phyloP scores from a whole-genome alignment of 2,888 invertebrate species.

The Aphidoletes aphidimyza region DNA sequence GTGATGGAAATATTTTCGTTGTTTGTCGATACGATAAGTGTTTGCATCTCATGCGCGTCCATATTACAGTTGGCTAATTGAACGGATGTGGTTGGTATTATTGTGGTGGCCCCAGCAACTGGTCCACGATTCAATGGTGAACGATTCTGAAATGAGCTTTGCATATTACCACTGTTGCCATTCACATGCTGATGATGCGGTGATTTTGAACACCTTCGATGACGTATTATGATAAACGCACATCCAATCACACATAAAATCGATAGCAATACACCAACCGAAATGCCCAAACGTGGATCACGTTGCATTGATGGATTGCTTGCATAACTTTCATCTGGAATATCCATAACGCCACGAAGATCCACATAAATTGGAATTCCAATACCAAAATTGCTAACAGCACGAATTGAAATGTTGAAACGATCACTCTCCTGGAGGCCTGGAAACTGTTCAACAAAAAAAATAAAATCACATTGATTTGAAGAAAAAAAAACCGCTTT shows the following conservation, averaged over 20 bases:
- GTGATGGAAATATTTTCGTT: neutral
- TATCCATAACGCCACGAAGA: slow-evolving; percentile 57
- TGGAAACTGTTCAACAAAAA: slow-evolving; percentile 61
- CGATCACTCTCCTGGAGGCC: slow-evolving; percentile 64
- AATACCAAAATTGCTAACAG: slow-evolving; percentile 65
- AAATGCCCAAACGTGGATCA: slow-evolving; percentile 60
- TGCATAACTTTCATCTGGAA: neutral
- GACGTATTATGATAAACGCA: slow-evolving; percentile 63
- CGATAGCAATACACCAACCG: slow-evolving; percentile 64
- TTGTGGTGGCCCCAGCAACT: slow-evolving; percentile 55
- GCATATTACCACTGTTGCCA: slow-evolving; percentile 58
- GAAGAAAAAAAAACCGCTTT: neutral
- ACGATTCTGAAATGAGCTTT: slow-evolving; percentile 60
- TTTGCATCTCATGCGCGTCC: slow-evolving; percentile 67
- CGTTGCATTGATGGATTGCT: slow-evolving; percentile 58
- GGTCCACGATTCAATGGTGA: slow-evolving; percentile 55
- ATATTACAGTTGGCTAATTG: slow-evolving; percentile 59
- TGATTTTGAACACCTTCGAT: slow-evolving; percentile 63
- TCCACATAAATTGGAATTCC: slow-evolving; percentile 65
- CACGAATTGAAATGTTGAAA: slow-evolving; percentile 65
- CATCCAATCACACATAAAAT: slow-evolving; percentile 63
- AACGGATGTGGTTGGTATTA: slow-evolving; percentile 58
- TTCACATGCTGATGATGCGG: slow-evolving; percentile 58
- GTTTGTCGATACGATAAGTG: slow-evolving; percentile 62
- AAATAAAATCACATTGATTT: neutral